A percentile compares a stretch with the other conserved stretches of the same genome.
Conservation (phyloP, 2,113 vertebrate genomes). For the Clarias batrachus region DNA sequence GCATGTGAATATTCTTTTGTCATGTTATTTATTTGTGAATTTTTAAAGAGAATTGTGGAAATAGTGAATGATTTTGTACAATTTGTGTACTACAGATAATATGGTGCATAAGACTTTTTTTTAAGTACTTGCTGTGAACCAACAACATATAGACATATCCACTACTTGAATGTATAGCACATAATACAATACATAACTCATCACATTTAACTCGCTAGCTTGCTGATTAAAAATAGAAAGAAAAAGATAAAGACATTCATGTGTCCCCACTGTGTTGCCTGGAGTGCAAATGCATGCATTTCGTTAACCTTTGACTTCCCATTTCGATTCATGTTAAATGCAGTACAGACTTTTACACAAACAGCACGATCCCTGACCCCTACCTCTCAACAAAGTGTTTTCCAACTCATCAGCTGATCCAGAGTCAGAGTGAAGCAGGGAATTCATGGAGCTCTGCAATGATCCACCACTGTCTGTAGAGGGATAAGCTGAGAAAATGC, state of each 20-base stretch:
- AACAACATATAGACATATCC: too few relatives aligned
- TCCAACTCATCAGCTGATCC: slow-evolving; percentile 86
- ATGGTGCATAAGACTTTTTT: too few relatives aligned
- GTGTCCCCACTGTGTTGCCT: neutral
- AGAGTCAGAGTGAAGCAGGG: slow-evolving; percentile 82
- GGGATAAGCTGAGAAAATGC: slow-evolving; percentile 69
- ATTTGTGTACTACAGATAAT: too few relatives aligned
- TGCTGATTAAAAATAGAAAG: neutral
- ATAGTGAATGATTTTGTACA: too few relatives aligned
- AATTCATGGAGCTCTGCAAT: slow-evolving; percentile 85
- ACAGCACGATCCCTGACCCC: neutral
- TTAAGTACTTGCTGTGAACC: too few relatives aligned
- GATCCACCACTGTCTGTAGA: slow-evolving; percentile 87
- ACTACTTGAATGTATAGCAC: too few relatives aligned
- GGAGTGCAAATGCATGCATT: neutral
- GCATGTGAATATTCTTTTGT: too few relatives aligned
- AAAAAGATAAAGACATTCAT: neutral
- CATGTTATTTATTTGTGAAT: too few relatives aligned
- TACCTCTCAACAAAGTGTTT: slow-evolving; percentile 88
- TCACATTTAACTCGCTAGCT: too few relatives aligned
- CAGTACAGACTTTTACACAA: neutral
- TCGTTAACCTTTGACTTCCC: neutral
- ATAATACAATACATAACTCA: too few relatives aligned
- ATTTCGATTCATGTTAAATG: neutral
- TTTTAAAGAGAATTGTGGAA: too few relatives aligned